Conservation (phyloP, 2,888 invertebrate species). For the Cephonodes hylas region DNA sequence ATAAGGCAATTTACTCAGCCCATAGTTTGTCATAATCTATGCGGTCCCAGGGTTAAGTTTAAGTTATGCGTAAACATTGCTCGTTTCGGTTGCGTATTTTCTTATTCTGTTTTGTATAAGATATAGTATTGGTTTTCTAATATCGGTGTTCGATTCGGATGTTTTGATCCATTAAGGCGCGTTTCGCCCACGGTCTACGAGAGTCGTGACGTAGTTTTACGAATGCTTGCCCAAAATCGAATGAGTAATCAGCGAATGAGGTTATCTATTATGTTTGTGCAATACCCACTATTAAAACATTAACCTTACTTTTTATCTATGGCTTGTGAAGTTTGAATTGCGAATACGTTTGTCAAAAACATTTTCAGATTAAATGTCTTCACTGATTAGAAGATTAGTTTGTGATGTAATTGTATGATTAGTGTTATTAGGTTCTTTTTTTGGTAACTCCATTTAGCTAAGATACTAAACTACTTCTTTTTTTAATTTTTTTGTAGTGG, state of each 20-base stretch:
- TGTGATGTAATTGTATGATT: not conserved
- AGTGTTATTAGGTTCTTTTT: not conserved
- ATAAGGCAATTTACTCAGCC: constrained; percentile 23
- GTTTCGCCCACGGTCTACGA: not conserved
- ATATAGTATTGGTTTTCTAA: not conserved
- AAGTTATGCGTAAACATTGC: constrained; percentile 24
- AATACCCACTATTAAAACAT: not conserved
- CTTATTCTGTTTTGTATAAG: not conserved
- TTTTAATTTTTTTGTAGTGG: too few species aligned
- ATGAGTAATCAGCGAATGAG: not conserved
- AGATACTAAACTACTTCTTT: too few species aligned
- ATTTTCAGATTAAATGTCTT: not conserved
- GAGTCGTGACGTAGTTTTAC: not conserved
- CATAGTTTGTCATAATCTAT: constrained; percentile 27
- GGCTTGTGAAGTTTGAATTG: not conserved
- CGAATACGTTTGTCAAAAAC: not conserved
- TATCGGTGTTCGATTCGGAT: not conserved
- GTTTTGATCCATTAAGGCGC: not conserved
- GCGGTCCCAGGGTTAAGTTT: constrained; percentile 25
- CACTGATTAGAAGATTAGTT: not conserved
- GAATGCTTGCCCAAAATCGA: not conserved
- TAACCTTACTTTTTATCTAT: not conserved
- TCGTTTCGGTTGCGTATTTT: constrained; percentile 17
- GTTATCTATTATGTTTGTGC: not conserved
- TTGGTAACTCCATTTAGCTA: not conserved